Evolutionary conservation across 2,113 vertebrate species (phyloP).

Genomic region (Cnemophilus loriae): DNA sequence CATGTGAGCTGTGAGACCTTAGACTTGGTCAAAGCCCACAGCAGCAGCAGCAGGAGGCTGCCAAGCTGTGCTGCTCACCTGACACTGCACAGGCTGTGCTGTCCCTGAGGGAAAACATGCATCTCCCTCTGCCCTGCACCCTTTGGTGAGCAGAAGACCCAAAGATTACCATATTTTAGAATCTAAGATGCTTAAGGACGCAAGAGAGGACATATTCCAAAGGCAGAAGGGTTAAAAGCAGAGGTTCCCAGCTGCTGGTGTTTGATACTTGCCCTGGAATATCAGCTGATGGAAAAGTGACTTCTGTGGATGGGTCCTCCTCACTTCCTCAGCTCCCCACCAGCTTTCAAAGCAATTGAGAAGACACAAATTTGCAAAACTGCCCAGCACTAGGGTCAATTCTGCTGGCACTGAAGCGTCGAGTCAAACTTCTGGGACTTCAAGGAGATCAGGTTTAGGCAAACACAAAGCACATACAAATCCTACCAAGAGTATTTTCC

Average conservation of each 20-base stretch:
- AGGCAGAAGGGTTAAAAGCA: background rate
- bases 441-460: conserved; percentile 62
- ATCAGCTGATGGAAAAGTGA: background rate
- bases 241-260: background rate
- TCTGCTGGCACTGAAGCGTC: background rate
- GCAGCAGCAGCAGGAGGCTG: background rate
- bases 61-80: background rate
- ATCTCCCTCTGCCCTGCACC: background rate
- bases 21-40: background rate
- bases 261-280: background rate
- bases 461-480: conserved; percentile 61
- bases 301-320: background rate
- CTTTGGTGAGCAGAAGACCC: background rate
- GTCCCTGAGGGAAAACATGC: background rate
- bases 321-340: background rate
- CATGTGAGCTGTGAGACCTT: background rate
- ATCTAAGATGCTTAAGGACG: background rate
- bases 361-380: background rate
- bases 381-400: conserved; percentile 8
- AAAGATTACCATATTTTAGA: background rate
- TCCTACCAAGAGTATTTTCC: conserved; percentile 52
- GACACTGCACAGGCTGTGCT: background rate
- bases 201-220: background rate
- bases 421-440: conserved; percentile 36
- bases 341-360: background rate